These are phyloP conservation scores for Zaprionus taronus DNA, from an alignment of 1,140 invertebrate genomes.

Conservation along the genomic window DNA sequence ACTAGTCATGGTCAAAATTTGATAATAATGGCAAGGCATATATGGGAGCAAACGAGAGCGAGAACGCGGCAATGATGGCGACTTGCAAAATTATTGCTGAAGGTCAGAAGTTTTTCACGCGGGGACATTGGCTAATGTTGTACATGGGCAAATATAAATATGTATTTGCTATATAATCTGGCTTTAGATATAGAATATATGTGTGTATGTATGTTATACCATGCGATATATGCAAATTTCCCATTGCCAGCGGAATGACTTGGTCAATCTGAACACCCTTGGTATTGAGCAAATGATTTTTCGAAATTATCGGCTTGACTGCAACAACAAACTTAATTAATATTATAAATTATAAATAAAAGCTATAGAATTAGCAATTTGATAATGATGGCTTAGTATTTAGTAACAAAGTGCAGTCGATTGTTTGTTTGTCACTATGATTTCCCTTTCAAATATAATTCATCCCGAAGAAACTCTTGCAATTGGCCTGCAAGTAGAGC, in stretches of 20 bases:
- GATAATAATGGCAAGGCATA: conserved; percentile 75
- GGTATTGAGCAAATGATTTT: conserved; percentile 62
- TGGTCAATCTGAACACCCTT: conserved; percentile 61
- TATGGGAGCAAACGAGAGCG: conserved; percentile 54
- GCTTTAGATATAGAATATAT: conserved; percentile 1
- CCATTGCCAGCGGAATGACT: conserved; percentile 48
- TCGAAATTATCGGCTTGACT: conserved; percentile 22
- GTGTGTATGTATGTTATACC: background rate
- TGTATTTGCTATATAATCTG: background rate
- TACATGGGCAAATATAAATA: conserved; percentile 7
- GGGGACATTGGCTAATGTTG: conserved; percentile 23
- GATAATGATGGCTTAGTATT: background rate
- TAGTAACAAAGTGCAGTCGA: background rate
- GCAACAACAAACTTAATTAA: conserved; percentile 34
- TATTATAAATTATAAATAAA: conserved; percentile 7
- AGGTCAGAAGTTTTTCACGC: conserved; percentile 58
- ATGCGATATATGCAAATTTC: background rate
- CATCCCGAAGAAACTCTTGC: background rate
- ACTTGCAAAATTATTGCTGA: conserved; percentile 68
- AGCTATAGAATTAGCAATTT: background rate
- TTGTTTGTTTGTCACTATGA: background rate
- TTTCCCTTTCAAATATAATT: background rate
- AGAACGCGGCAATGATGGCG: conserved; percentile 56
- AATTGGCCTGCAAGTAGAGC: background rate
- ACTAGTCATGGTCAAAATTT: conserved; percentile 55